Percentiles rank a stretch among this genome's conserved stretches.
Evolutionary conservation across 35 echinoderm and acorn worm species (phyloP).

Genomic region (Lytechinus variegatus): DNA sequence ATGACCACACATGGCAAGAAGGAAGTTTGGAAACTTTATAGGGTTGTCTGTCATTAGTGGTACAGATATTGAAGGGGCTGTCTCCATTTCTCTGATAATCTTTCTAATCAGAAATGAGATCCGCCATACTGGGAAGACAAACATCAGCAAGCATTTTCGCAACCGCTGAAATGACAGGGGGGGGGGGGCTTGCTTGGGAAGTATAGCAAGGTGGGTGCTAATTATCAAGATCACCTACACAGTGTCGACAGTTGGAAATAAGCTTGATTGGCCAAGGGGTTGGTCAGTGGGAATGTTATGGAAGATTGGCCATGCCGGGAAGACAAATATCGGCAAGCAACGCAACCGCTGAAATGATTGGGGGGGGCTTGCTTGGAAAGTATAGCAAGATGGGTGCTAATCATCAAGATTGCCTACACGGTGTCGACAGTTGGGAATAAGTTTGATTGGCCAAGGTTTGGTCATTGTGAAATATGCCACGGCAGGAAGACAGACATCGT

Average conservation of each 20-base stretch:
- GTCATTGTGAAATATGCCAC: neutral
- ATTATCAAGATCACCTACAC: neutral
- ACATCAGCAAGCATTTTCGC: neutral
- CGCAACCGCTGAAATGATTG: neutral
- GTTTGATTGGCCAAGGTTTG: neutral
- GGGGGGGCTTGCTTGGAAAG: neutral
- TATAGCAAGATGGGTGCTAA: neutral
- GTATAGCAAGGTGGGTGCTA: neutral
- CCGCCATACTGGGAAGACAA: neutral
- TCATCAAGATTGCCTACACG: neutral
- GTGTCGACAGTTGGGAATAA: neutral
- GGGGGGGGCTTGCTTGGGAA: neutral
- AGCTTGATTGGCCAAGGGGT: neutral
- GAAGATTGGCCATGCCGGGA: neutral
- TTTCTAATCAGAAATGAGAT: neutral
- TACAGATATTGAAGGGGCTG: neutral
- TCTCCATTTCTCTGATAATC: neutral
- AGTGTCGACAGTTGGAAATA: neutral
- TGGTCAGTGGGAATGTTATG: neutral
- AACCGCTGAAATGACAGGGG: neutral
- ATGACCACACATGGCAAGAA: neutral
- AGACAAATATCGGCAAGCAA: neutral
- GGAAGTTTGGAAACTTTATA: neutral
- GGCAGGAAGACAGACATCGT: neutral
- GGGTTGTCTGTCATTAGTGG: neutral